phyloP scores from a whole-genome alignment of 1,140 invertebrate genomes.

The Batillaria attramentaria region DNA sequence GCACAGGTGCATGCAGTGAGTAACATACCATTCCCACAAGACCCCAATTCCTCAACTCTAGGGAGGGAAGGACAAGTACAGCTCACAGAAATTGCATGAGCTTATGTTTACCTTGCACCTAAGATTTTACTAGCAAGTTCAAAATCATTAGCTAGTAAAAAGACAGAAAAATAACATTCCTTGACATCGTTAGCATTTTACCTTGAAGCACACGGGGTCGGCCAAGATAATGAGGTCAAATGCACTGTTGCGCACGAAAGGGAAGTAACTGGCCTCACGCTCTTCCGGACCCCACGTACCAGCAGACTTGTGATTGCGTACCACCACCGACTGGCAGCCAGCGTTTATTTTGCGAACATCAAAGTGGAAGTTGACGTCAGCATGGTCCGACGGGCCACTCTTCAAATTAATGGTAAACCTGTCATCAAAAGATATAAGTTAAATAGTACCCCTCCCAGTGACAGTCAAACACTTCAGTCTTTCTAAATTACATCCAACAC shows the following conservation, averaged over 20 bases:
- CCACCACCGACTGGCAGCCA: slow-evolving; percentile 70
- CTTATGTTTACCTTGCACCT: no score
- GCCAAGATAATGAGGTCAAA: slow-evolving; percentile 77
- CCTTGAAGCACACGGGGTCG: slow-evolving; percentile 47
- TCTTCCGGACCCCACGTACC: slow-evolving; percentile 84
- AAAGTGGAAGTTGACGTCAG: slow-evolving; percentile 56
- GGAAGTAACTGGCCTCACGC: slow-evolving; percentile 76
- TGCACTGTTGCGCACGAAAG: slow-evolving; percentile 80
- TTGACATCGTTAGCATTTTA: background rate
- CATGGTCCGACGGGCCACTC: slow-evolving; percentile 40
- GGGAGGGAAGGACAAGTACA: no score
- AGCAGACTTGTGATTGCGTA: slow-evolving; percentile 81
- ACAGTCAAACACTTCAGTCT: background rate
- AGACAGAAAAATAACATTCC: background rate
- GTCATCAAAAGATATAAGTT: background rate
- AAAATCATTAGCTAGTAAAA: background rate
- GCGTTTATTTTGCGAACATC: slow-evolving; percentile 53
- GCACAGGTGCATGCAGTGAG: no score
- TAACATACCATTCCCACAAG: no score
- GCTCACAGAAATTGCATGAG: no score
- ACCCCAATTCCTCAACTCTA: no score
- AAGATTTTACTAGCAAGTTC: no score
- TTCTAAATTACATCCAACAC: background rate
- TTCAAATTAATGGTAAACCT: slow-evolving; percentile 60
- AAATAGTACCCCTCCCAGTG: background rate